Evolutionary conservation across 2,888 invertebrate species (phyloP), one percentile per base, ranked within the genome.

Genomic region (Buathra laborator): DNA sequence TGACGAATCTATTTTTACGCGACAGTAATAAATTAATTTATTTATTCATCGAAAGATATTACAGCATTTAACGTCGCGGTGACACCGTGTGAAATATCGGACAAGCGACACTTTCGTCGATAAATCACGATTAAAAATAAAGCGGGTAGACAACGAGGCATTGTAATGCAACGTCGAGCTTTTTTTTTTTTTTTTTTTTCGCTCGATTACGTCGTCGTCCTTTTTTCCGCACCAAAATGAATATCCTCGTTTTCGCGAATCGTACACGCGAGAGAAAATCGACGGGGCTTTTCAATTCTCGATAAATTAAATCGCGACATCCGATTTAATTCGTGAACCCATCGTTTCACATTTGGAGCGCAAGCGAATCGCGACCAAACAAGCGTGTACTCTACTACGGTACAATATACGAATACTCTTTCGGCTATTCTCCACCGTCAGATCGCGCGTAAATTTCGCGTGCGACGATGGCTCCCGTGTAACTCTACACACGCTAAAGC

Each of bases 251-350:
- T 44, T 24, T 44, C 44, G 10, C 44, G 12, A 44, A n/a, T 51
- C 48, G 6, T 3, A 46, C 12, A 44, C 10, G 37, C 24, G 43
- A 29, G 4, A 32, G 46, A 46, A 67, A 19, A n/a, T 32, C 48
- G 67, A 12, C 48, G 77, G 37, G 12, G 46, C 43, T 68, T 78
- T 68, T 70, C 59, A 29, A 59, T 78, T 14, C 16, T 16, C 46
- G n/a, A 68, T 78, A 62, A 68, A 78, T 68, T 53, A 68, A 78
- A 68, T 68, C 53, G 77, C 44, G 59, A 68, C 59, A 59, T 46
- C n/a, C 53, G 56, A 7, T 24, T 59, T 46, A 68, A 78, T 70
- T 78, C 46, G 62, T 29, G 46, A 59, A 59, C 37, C 51, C 68
- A 59, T 78, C 32, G 59, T 12, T 78, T 59, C 46, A 19, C 32